phyloP scores from a whole-genome alignment of 2,113 vertebrate genomes.

The Heptranchias perlo region DNA sequence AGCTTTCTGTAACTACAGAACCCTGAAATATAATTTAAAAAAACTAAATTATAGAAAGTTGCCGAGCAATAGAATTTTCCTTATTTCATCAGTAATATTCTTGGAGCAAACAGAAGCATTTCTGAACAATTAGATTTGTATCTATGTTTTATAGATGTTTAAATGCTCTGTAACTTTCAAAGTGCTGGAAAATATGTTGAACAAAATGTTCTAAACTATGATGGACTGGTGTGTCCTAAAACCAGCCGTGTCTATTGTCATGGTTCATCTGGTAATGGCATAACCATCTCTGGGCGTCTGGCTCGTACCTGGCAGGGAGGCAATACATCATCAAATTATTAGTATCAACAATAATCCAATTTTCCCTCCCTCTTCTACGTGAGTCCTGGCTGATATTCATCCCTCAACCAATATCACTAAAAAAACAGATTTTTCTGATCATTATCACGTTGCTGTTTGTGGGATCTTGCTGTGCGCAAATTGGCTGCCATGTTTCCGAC shows the following conservation, averaged over 20 bases:
- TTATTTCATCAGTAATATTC: background rate
- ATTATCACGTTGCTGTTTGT: background rate
- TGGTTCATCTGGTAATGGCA: background rate
- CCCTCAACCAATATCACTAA: background rate
- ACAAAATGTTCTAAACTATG: background rate
- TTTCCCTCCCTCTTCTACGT: background rate
- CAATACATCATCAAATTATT: slow-evolving; percentile 7
- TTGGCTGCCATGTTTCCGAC: too few species aligned
- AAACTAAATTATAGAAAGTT: background rate
- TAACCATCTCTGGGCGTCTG: background rate
- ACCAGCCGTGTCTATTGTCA: background rate
- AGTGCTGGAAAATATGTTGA: slow-evolving; percentile 6
- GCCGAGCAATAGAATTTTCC: background rate
- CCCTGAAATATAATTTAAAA: background rate
- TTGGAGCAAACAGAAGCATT: background rate
- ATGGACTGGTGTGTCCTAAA: background rate
- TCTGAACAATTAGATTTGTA: background rate
- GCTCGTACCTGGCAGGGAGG: background rate
- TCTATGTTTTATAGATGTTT: background rate
- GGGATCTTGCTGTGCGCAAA: too few species aligned
- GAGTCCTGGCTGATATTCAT: background rate
- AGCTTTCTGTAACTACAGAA: background rate
- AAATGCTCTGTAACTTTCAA: background rate
- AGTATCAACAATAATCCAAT: background rate
- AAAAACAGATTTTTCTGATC: background rate